Base-by-base conservation (phyloP, 1,140 invertebrate species). In the Littorina saxatilis region DNA sequence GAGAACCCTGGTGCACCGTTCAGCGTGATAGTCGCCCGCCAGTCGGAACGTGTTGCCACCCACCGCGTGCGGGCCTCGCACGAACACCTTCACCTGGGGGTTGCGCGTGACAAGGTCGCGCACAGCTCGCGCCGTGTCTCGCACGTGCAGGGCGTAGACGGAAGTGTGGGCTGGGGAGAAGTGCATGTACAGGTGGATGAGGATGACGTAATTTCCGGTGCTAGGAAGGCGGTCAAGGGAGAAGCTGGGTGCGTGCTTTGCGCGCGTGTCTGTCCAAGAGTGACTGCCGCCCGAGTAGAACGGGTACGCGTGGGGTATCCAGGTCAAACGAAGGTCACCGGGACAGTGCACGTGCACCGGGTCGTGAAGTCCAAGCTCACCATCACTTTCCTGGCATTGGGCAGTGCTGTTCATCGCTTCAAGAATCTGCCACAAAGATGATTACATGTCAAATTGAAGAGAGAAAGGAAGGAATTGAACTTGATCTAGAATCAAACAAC, bases 161-260 rank as follows among this genome's bases (percentile, higher is more conserved):
- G n/a, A 15, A 15, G 32, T 39, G 15, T 78, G 50, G 13, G 20
- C 23, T n/a, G 23, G 15, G 35, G n/a, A 20, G 35, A 61, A 78
- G 58, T 78, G 76, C 27, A 17, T 37, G 39, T n/a, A 78, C 29
- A 61, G 39, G 40, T 78, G 76, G 17, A 78, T 37, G 2, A 63
- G 15, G 35, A 78, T 61, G 58, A 78, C 55, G n/a, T 61, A 40
- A 23, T 78, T 61, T 32, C 76, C 76, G n/a, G 50, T 78, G n/a
- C 52, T 9, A 35, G 76, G 76, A 7, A 78, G 27, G 5, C 5
- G 5, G 0, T 58, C 55, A 11, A 58, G 55, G 55, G 27, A n/a
- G 55, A 20, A 27, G 20, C 20, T 5, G 5, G 55, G 55, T 11
- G 4, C 1, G 47, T 5, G 23, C 55, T 58, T 58, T 20, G 27